Percentiles rank a stretch among this genome's conserved stretches.
phyloP scores from a whole-genome alignment of 2,113 vertebrate species.

The Pseudolaguvia tuberculata region DNA sequence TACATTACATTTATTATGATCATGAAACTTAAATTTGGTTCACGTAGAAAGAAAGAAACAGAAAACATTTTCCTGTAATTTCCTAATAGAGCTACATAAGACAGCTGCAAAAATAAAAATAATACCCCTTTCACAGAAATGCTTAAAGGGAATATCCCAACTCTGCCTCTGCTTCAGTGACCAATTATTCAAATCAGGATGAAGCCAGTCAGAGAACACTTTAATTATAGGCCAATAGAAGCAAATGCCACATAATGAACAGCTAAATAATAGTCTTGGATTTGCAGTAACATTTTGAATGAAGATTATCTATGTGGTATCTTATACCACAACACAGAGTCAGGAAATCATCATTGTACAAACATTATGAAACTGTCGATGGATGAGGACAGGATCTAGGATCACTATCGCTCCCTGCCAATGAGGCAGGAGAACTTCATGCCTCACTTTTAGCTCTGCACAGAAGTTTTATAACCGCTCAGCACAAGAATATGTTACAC shows the following conservation, averaged over 20 bases:
- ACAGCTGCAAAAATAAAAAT: slow-evolving; percentile 11
- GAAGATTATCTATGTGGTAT: slow-evolving; percentile 54
- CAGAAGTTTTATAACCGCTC: too few relatives aligned
- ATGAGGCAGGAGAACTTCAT: too few relatives aligned
- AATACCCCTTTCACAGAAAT: neutral
- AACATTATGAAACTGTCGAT: slow-evolving; percentile 8
- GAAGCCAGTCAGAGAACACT: slow-evolving; percentile 60
- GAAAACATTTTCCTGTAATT: neutral
- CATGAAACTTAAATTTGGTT: neutral
- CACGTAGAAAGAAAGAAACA: neutral
- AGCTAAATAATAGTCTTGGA: slow-evolving; percentile 63
- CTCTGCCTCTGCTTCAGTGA: slow-evolving; percentile 49
- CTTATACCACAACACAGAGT: slow-evolving; percentile 36
- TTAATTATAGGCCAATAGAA: slow-evolving; percentile 61
- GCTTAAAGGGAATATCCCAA: slow-evolving; percentile 38
- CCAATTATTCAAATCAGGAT: slow-evolving; percentile 65
- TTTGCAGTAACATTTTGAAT: slow-evolving; percentile 60
- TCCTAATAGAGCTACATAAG: neutral
- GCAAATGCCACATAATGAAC: slow-evolving; percentile 61
- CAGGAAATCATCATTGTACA: slow-evolving; percentile 18
- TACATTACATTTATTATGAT: neutral
- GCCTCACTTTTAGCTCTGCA: too few relatives aligned
- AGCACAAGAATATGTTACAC: too few relatives aligned
- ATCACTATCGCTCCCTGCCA: too few relatives aligned
- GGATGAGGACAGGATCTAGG: too few relatives aligned